Evolutionary conservation across 2,888 invertebrate species (phyloP).

Genomic region (Tribolium freemani): DNA sequence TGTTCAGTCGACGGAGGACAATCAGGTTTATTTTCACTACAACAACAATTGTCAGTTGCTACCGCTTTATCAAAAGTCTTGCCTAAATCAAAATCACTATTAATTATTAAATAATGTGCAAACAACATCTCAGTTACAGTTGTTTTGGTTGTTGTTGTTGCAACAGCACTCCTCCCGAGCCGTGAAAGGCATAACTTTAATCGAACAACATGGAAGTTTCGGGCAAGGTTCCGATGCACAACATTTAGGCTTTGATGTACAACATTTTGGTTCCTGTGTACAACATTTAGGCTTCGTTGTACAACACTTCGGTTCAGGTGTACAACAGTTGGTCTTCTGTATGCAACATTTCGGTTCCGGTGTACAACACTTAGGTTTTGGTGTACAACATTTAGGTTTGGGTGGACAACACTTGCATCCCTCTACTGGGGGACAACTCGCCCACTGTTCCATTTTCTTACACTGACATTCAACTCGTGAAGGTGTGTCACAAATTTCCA

Average conservation of each 20-base stretch:
- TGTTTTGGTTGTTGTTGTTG: not conserved
- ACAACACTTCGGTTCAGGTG: slow-evolving; percentile 1
- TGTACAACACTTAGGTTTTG: slow-evolving; percentile 3
- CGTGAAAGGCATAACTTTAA: slow-evolving; percentile 12
- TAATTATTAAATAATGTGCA: not conserved
- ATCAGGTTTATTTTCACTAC: slow-evolving; percentile 4
- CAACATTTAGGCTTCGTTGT: slow-evolving; percentile 2
- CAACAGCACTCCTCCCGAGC: slow-evolving; percentile 1
- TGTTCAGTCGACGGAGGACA: not conserved
- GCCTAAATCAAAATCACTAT: slow-evolving; percentile 16
- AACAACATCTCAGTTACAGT: slow-evolving; percentile 1
- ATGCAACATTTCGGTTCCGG: not conserved
- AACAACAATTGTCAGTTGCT: slow-evolving; percentile 10
- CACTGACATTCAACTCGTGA: slow-evolving; percentile 60
- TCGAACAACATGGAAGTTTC: slow-evolving; percentile 11
- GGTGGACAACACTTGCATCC: not conserved
- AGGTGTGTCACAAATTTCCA: slow-evolving; percentile 64
- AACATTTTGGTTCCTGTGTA: not conserved
- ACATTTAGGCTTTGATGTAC: not conserved
- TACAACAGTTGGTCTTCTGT: not conserved
- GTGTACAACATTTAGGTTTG: not conserved
- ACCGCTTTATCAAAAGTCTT: slow-evolving; percentile 19
- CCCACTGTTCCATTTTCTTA: slow-evolving; percentile 62
- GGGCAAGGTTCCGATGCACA: not conserved
- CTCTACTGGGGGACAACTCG: slow-evolving; percentile 58